phyloP scores from a whole-genome alignment of 2,113 vertebrate genomes.

The Nothocercus nigrocapillus region DNA sequence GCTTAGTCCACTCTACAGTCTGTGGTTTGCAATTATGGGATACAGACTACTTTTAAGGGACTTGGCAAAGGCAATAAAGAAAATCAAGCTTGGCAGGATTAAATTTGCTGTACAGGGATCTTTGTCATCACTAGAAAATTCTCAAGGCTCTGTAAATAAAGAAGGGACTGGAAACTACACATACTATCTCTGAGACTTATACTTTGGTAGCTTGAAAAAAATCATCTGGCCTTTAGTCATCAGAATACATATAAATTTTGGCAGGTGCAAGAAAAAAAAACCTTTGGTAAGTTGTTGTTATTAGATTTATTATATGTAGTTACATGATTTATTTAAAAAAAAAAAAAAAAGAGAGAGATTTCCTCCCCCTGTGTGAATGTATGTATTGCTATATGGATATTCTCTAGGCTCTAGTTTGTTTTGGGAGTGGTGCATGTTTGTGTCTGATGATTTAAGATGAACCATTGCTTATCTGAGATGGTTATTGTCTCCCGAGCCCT shows the following conservation, averaged over 20 bases:
- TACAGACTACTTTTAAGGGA: not conserved
- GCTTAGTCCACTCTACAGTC: not conserved
- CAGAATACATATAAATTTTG: not conserved
- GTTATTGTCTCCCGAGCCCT: not conserved
- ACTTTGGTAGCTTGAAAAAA: not conserved
- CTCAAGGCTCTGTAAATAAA: not conserved
- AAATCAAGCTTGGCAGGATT: constrained; percentile 27
- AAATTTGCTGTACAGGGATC: constrained; percentile 16
- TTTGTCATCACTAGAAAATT: constrained; percentile 13
- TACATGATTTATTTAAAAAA: not conserved
- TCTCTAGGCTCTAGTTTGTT: not conserved
- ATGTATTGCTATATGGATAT: not conserved
- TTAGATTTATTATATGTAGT: not conserved
- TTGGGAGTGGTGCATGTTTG: not conserved
- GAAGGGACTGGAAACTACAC: not conserved
- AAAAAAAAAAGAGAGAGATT: not conserved
- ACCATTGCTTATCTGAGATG: not conserved
- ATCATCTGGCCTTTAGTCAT: not conserved
- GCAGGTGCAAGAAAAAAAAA: not conserved
- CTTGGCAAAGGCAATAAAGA: constrained; percentile 17
- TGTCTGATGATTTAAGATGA: not conserved
- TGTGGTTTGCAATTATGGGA: constrained; percentile 20
- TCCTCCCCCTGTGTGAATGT: not conserved
- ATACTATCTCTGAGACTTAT: not conserved
- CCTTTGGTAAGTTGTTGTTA: not conserved